phyloP scores from a whole-genome alignment of 1,140 invertebrate genomes.

The Drosophila pallidifrons region DNA sequence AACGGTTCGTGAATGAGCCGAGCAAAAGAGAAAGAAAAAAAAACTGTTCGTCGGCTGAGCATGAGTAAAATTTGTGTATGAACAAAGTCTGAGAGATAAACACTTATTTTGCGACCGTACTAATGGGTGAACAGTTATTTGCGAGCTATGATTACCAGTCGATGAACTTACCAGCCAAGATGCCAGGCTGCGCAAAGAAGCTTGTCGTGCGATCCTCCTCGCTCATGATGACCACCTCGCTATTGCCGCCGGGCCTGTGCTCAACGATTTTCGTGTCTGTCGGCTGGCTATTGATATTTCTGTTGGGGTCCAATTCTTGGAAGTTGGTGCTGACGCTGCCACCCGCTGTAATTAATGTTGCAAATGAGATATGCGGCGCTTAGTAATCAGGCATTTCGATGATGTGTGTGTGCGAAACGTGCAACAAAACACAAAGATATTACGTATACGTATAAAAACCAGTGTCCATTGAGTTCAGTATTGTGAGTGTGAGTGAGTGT shows the following conservation, averaged over 20 bases:
- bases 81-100: too few species aligned
- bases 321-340: conserved; percentile 53
- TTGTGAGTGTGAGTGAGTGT: conserved; percentile 10
- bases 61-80: too few species aligned
- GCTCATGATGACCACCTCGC: conserved; percentile 92
- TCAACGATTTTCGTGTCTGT: conserved; percentile 74
- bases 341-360: conserved; percentile 41
- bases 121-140: too few species aligned
- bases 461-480: conserved; percentile 52
- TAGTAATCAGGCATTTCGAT: conserved; percentile 1
- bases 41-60: too few species aligned
- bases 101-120: too few species aligned
- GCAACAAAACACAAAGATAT: conserved; percentile 47
- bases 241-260: conserved; percentile 77
- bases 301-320: conserved; percentile 78
- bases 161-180: conserved; percentile 92
- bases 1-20: too few species aligned
- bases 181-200: conserved; percentile 97
- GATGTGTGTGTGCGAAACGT: conserved; percentile 23
- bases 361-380: not conserved
- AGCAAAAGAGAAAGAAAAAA: too few species aligned
- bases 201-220: conserved; percentile 93
- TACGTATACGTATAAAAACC: conserved; percentile 44
- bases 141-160: too few species aligned
- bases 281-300: conserved; percentile 77